Base-by-base conservation (phyloP, 1,140 invertebrate genomes). In the Drosophila ananassae region DNA sequence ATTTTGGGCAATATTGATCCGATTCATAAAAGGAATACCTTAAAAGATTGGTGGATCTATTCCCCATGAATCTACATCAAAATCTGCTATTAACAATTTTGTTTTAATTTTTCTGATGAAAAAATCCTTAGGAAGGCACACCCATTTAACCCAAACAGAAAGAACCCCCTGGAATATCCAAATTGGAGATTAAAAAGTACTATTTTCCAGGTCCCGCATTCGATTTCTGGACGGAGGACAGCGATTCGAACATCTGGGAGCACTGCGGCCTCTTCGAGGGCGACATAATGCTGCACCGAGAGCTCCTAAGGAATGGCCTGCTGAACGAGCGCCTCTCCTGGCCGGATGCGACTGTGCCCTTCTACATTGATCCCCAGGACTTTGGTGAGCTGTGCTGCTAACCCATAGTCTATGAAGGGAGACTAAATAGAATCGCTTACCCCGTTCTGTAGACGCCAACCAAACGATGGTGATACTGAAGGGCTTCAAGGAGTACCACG, bases 401-500 rank as follows among this genome's bases (percentile, higher is more conserved):
- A 2, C 2, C 21, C 2, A 22, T 47, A 47, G 21, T 22, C 2
- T 7, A 47, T 1, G 6, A 17, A 47, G 0, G 2, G 21, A 21
- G 13, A 10, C 7, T 8, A 10, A 3, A 0, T 8, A 0, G 0
- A n/a, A 2, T 21, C 3, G 13, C 12, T 25, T 64, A 13, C 57
- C 55, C 17, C 12, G 24, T 7, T 12, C 17, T 4, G 50, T 24
- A 87, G 82, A 47, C 10, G n/a, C 56, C 60, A 92, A 93, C 2
- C 91, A 94, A 61, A 91, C 93, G 2, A 92, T 93, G 59, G 80
- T 93, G 28, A 95, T 96, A 57, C 91, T 93, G 77, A 93, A 92
- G 13, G 95, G 95, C 0, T 95, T 96, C 71, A 93, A 93, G 22
- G 94, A 95, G 68, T 96, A 95, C 79, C 95, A 96, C 68, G 94